Evolutionary conservation across 1,140 invertebrate genomes (phyloP), one percentile per base, ranked within the genome.

Genomic region (Papilio aristodemus): DNA sequence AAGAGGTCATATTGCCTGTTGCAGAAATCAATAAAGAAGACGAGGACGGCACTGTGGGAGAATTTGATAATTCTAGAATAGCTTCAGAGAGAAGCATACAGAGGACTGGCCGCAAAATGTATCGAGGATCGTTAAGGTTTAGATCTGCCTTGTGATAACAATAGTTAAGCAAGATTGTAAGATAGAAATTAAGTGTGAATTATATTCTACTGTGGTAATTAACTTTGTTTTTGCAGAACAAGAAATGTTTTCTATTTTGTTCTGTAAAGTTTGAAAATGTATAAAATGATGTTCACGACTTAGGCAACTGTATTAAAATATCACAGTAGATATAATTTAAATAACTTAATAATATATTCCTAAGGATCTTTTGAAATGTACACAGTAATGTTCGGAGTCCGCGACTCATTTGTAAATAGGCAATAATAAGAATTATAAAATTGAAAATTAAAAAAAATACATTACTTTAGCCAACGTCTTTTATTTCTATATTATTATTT

Each of bases 61-160:
- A 68, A 43, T 59, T 76, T 27, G 67, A 59, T 43, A 38, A 70
- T 57, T 60, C 67, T 17, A 71, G 78, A 62, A 67, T 79, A 57
- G 60, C 62, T 4, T 62, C 75, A 64, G 80, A 82, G 54, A 76
- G 78, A 57, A 81, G 78, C 70, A 32, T 66, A 32, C 68, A 79
- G 22, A 76, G 70, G 17, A 72, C 66, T 1, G 67, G 50, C 3
- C 72, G 70, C 10, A 74, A 75, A 22, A 70, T 75, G 37, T 67
- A 68, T 41, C 68, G 78, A 73, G 75, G 79, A 6, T 13, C 36
- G 8, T 73, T 77, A 22, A 81, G 74, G 41, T 84, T 80, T 76
- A 73, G 71, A 43, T 69, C 77, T 54, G 73, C 75, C 57, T 69
- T 74, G 41, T 78, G 73, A 72, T 66, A 50, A 32, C 13, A 41